phyloP scores from a whole-genome alignment of 1,140 invertebrate species.

The Carposina sasakii region DNA sequence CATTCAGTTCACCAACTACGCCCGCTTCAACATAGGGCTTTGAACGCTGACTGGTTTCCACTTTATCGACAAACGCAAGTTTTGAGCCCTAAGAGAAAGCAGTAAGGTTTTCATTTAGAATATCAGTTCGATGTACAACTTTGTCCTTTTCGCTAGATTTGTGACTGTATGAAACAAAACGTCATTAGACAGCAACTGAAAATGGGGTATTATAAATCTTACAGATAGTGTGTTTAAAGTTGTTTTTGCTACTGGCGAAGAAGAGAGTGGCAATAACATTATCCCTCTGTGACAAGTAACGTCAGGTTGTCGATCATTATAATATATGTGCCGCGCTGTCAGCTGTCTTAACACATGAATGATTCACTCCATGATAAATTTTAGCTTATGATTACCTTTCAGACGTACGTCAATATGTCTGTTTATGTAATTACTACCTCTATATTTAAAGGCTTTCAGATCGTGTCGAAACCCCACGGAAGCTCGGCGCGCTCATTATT shows the following conservation, averaged over 20 bases:
- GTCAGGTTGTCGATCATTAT: constrained; percentile 70
- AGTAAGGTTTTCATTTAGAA: constrained; percentile 40
- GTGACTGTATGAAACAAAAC: constrained; percentile 35
- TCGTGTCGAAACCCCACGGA: constrained; percentile 42
- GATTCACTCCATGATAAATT: constrained; percentile 71
- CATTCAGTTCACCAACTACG: constrained; percentile 12
- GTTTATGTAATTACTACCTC: constrained; percentile 63
- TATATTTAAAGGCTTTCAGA: constrained; percentile 45
- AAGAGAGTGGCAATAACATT: constrained; percentile 57
- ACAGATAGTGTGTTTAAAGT: too few relatives aligned
- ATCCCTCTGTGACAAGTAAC: constrained; percentile 65
- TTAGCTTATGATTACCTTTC: constrained; percentile 72
- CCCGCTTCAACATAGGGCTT: constrained; percentile 11
- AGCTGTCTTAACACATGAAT: constrained; percentile 68
- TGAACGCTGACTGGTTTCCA: constrained; percentile 41
- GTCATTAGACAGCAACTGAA: constrained; percentile 39
- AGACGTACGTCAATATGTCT: constrained; percentile 64
- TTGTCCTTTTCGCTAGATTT: constrained; percentile 61
- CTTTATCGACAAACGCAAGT: constrained; percentile 36
- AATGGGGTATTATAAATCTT: too few relatives aligned
- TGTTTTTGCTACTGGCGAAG: too few relatives aligned
- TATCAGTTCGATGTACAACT: constrained; percentile 34
- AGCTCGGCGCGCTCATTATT: constrained; percentile 45
- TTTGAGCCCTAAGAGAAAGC: constrained; percentile 25
- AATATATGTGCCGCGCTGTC: constrained; percentile 69